Percentiles rank a stretch among this genome's conserved stretches.
These are phyloP conservation scores for Linurgus olivaceus DNA, from an alignment of 2,797 vertebrate species.

Conservation along the genomic window DNA sequence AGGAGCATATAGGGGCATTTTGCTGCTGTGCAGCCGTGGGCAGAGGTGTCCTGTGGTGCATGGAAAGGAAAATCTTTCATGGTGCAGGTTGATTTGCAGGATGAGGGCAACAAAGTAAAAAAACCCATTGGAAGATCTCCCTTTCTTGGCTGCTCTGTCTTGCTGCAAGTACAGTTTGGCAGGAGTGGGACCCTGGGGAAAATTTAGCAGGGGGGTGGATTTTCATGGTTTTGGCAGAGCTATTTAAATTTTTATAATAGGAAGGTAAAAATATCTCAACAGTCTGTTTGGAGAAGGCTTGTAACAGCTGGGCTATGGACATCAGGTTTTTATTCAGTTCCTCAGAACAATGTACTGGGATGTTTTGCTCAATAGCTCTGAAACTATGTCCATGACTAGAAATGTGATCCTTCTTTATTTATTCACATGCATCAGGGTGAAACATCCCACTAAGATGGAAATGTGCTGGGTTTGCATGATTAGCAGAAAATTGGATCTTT, in stretches of 20 bases:
- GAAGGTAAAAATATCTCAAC: not conserved
- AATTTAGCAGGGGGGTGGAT: not conserved
- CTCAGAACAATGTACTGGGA: not conserved
- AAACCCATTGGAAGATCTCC: not conserved
- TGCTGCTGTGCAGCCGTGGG: conserved; percentile 59
- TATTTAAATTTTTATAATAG: not conserved
- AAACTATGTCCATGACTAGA: not conserved
- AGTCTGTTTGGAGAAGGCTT: not conserved
- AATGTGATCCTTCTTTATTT: not conserved
- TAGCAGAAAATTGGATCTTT: not conserved
- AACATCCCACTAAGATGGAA: not conserved
- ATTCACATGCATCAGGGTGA: not conserved
- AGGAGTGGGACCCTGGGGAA: not conserved
- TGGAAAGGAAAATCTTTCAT: not conserved
- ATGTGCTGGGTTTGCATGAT: not conserved
- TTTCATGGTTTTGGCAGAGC: not conserved
- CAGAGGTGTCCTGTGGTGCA: conserved; percentile 60
- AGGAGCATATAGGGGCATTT: conserved; percentile 61
- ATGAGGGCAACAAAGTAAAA: not conserved
- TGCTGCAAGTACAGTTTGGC: not conserved
- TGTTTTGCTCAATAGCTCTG: not conserved
- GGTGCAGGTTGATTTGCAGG: not conserved
- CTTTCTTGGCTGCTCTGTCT: not conserved
- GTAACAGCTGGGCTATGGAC: not conserved
- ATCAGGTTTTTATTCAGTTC: not conserved